A percentile compares a stretch with the other conserved stretches of the same genome.
phyloP scores from a whole-genome alignment of 2,797 vertebrate species.

The Artibeus lituratus region DNA sequence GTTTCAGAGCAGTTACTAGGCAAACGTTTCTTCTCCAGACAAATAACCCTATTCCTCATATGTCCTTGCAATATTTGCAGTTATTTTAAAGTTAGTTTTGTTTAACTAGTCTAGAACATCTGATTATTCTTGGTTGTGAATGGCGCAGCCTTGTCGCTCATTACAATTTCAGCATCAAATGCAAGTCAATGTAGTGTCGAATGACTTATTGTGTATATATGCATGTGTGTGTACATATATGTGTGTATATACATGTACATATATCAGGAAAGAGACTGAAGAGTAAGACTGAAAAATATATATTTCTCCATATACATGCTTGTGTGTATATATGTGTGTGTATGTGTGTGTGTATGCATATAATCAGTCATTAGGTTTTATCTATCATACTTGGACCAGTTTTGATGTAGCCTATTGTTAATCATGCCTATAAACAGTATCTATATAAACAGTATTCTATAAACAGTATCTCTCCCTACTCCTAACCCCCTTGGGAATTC shows the following conservation, averaged over 20 bases:
- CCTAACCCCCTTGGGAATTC: neutral
- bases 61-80: neutral
- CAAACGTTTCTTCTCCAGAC: neutral
- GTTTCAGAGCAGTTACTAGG: neutral
- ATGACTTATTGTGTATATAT: neutral
- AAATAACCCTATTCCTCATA: neutral
- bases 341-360: neutral
- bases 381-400: neutral
- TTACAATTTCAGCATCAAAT: neutral
- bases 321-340: neutral
- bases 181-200: neutral
- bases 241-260: neutral
- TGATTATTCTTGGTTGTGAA: neutral
- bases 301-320: neutral
- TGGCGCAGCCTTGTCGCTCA: neutral
- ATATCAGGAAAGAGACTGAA: neutral
- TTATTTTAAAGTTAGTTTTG: neutral
- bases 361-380: neutral
- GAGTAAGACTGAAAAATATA: neutral
- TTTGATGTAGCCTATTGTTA: neutral
- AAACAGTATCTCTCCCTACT: neutral
- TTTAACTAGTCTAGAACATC: neutral
- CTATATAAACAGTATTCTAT: neutral
- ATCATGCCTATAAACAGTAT: neutral
- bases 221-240: too few relatives aligned